A percentile compares a stretch with the other conserved stretches of the same genome.
Conservation (phyloP, 1,140 invertebrate species). For the Apis laboriosa region DNA sequence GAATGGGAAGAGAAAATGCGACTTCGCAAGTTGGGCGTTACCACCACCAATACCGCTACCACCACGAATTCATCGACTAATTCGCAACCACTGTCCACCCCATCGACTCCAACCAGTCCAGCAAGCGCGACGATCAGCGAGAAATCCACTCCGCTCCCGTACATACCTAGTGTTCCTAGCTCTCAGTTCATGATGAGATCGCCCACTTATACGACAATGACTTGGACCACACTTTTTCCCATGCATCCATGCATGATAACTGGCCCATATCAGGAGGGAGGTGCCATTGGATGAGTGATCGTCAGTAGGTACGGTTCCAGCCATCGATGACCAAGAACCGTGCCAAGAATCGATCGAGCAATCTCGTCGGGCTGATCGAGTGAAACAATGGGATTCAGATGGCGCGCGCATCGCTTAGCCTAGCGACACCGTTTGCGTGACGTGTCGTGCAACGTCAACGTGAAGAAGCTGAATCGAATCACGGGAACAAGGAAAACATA, state of each 20-base stretch:
- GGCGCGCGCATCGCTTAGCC: not conserved
- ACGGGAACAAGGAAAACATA: not conserved
- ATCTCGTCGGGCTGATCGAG: slow-evolving; percentile 28
- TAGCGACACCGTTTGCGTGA: not conserved
- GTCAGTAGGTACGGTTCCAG: slow-evolving; percentile 50
- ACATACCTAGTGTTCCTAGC: slow-evolving; percentile 70
- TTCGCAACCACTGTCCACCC: not conserved
- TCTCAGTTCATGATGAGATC: slow-evolving; percentile 86
- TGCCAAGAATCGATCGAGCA: slow-evolving; percentile 36
- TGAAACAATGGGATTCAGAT: not conserved
- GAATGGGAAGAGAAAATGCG: slow-evolving; percentile 95
- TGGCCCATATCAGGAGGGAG: slow-evolving; percentile 88
- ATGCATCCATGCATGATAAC: slow-evolving; percentile 92
- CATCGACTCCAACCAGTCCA: slow-evolving; percentile 38
- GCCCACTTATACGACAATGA: slow-evolving; percentile 88
- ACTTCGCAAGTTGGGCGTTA: slow-evolving; percentile 85
- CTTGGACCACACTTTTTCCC: slow-evolving; percentile 91
- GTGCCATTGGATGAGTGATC: slow-evolving; percentile 77
- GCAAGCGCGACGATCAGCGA: slow-evolving; percentile 44
- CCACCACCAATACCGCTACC: slow-evolving; percentile 63
- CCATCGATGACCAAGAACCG: slow-evolving; percentile 59
- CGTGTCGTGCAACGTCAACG: not conserved
- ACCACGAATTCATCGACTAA: slow-evolving; percentile 26
- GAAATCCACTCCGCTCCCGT: slow-evolving; percentile 54
- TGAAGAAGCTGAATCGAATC: not conserved